Base-by-base conservation (phyloP, 2,888 invertebrate genomes). In the Dinocampus coccinellae region DNA sequence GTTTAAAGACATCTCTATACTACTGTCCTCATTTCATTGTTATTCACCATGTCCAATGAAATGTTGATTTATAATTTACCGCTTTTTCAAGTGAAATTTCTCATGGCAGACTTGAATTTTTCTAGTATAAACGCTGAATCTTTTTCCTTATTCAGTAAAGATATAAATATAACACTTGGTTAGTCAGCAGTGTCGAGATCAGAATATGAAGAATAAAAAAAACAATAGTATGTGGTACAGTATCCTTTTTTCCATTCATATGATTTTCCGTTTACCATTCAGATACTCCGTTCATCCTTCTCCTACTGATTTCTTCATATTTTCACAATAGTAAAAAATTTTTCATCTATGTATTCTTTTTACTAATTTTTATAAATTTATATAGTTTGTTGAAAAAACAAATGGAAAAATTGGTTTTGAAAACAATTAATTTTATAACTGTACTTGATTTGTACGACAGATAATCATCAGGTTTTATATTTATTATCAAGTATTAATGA, bases 391-490 rank as follows among this genome's bases (percentile, higher is more conserved):
- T 13, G 62, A 3, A 36, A 69, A 73, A 73, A n/a, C n/a, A n/a
- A n/a, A n/a, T n/a, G n/a, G n/a, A n/a, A n/a, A n/a, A n/a, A n/a
- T n/a, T 72, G 68, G 72, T 55, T 60, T 29, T 20, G n/a, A 10
- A 39, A 72, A 53, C 71, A 74, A 72, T 76, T 74, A 76, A 76
- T 73, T 72, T 68, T 69, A 58, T 65, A 71, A 74, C 75, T 73
- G 71, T 68, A 26, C 67, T 64, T 64, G 64, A 26, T 64, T 64
- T 64, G 64, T 64, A 69, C 69, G 69, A 71, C 61, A 69, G 60
- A 73, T 72, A 1, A n/a, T n/a, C 34, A 33, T 53, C 36, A 65
- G 33, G 52, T 42, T 26, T n/a, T 22, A 55, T 34, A 62, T 72
- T 55, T 20, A 26, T 13, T 11, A 36, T 42, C 34, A n/a, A 29